Conservation (phyloP, 2,797 vertebrate species). For the Iguana delicatissima region DNA sequence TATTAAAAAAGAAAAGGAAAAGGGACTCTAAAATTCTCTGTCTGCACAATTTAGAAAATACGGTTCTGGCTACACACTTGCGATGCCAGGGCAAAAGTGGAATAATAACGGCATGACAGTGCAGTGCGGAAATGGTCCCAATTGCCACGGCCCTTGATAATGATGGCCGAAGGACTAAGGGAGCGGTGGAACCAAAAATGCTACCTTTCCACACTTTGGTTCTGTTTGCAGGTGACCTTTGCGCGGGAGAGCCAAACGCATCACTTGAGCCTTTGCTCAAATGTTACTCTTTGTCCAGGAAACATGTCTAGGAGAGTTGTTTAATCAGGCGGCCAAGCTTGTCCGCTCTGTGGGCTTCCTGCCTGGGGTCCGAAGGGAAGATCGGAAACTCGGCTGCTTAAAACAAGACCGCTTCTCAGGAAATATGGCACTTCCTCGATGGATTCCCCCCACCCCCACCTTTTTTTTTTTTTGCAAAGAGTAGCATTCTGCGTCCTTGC, state of each 20-base stretch:
- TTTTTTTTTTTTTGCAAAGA: background rate
- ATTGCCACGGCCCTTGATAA: background rate
- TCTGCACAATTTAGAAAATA: too few species aligned
- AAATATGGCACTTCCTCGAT: constrained; percentile 26
- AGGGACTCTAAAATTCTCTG: too few species aligned
- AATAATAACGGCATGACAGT: too few species aligned
- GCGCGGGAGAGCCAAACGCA: background rate
- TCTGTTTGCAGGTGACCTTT: background rate
- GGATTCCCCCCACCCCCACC: background rate
- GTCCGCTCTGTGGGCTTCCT: constrained; percentile 60
- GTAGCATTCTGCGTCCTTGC: background rate
- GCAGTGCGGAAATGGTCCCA: background rate
- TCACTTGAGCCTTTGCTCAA: background rate
- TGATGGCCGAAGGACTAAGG: too few species aligned
- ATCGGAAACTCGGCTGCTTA: constrained; percentile 50
- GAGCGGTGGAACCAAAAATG: background rate
- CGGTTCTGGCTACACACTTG: too few species aligned
- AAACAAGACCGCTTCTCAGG: constrained; percentile 51
- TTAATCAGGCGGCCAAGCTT: constrained; percentile 23
- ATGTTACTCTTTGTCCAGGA: constrained; percentile 43
- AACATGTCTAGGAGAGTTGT: constrained; percentile 37
- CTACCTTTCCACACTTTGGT: background rate
- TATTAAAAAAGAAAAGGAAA: too few species aligned
- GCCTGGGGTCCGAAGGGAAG: constrained; percentile 49
- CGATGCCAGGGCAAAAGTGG: too few species aligned